Evolutionary conservation across 35 echinoderm and acorn worm genomes (phyloP).

Genomic region (Diadema setosum): DNA sequence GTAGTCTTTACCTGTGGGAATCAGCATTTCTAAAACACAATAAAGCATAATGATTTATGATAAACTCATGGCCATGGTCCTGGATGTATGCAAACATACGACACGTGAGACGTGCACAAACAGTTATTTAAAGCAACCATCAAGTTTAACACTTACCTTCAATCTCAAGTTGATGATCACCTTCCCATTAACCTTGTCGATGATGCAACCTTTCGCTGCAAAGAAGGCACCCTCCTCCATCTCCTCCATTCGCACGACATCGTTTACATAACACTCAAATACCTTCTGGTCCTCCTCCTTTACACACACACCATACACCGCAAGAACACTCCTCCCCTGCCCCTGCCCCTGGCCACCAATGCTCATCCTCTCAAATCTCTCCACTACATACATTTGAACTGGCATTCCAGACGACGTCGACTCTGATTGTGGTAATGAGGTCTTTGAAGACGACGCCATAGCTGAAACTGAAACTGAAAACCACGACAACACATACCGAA

Average conservation of each 20-base stretch:
- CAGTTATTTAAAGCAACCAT: neutral
- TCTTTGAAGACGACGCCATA: neutral
- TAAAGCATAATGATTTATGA: too few species aligned
- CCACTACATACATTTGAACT: neutral
- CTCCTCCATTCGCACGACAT: neutral
- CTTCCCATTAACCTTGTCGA: neutral
- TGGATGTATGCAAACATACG: too few species aligned
- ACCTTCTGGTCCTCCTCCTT: neutral
- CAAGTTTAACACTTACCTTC: neutral
- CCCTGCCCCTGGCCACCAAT: neutral
- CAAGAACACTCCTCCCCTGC: neutral
- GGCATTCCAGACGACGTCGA: neutral
- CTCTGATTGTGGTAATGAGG: neutral
- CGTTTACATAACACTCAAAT: neutral
- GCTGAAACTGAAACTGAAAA: too few species aligned
- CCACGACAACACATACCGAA: too few species aligned
- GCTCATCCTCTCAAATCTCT: neutral
- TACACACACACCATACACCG: neutral
- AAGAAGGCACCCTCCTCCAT: neutral
- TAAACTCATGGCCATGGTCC: too few species aligned
- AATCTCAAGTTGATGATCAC: neutral
- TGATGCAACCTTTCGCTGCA: neutral
- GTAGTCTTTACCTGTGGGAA: too few species aligned
- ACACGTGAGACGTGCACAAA: too few species aligned
- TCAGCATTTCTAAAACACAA: too few species aligned